Percentiles rank a stretch among this genome's conserved stretches.
phyloP scores from a whole-genome alignment of 2,888 invertebrate genomes.

The Saturnia pavonia region DNA sequence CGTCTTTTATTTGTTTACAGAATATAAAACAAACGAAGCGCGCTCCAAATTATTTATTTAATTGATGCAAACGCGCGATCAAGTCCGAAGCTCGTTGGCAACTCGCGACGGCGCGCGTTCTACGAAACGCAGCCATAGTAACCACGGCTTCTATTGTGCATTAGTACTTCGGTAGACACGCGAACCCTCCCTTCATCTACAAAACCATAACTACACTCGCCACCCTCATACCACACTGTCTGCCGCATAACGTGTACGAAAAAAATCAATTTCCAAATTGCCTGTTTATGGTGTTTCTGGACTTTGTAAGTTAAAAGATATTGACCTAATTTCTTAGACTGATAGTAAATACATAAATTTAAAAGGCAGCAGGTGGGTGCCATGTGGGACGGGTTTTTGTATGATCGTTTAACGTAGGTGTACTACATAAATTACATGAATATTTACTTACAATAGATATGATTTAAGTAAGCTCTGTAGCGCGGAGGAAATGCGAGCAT shows the following conservation, averaged over 20 bases:
- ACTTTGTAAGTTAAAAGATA: conserved; percentile 1
- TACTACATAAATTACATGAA: conserved; percentile 9
- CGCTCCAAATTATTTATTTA: conserved; percentile 51
- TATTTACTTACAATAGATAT: conserved; percentile 15
- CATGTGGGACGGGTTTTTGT: conserved; percentile 13
- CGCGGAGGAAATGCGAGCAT: neutral
- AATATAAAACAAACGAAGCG: conserved; percentile 39
- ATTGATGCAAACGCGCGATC: conserved; percentile 71
- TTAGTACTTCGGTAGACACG: conserved; percentile 63
- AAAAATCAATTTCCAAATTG: neutral
- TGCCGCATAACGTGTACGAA: neutral
- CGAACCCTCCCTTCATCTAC: conserved; percentile 54
- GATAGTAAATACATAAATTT: neutral
- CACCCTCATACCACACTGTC: conserved; percentile 6
- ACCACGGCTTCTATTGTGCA: conserved; percentile 69
- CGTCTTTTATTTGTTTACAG: conserved; percentile 26
- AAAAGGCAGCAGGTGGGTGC: conserved; percentile 5
- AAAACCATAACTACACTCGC: conserved; percentile 7
- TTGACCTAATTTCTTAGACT: conserved; percentile 8
- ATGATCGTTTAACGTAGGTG: neutral
- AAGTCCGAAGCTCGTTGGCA: conserved; percentile 70
- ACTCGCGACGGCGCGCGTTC: conserved; percentile 67
- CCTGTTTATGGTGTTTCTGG: conserved; percentile 5
- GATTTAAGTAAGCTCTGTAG: conserved; percentile 1
- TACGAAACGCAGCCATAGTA: conserved; percentile 59